phyloP scores from a whole-genome alignment of 2,797 vertebrate species.

The Gadopsis marmoratus region DNA sequence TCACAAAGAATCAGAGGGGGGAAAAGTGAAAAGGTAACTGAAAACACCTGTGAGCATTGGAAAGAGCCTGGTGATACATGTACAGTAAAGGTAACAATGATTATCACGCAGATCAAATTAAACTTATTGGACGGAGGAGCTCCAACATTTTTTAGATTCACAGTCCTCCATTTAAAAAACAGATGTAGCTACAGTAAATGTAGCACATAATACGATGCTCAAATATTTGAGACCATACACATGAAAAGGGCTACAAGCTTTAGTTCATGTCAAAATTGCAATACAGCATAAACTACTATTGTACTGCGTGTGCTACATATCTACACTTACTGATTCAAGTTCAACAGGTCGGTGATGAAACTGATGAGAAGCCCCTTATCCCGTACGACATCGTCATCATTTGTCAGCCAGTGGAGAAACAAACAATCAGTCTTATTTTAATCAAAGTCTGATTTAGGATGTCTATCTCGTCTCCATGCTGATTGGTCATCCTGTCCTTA shows the following conservation, averaged over 20 bases:
- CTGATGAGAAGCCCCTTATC: conserved; percentile 49
- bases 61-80: neutral
- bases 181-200: conserved; percentile 18
- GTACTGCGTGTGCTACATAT: conserved; percentile 55
- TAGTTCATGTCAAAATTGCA: conserved; percentile 31
- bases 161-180: conserved; percentile 16
- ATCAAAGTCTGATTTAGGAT: conserved; percentile 34
- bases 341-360: conserved; percentile 60
- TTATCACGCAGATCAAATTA: conserved; percentile 10
- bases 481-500: conserved; percentile 25
- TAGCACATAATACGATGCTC: conserved; percentile 20
- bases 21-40: neutral
- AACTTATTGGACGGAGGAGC: conserved; percentile 1
- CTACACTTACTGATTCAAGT: conserved; percentile 60
- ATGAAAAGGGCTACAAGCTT: conserved; percentile 47
- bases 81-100: conserved; percentile 17
- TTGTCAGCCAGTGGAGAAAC: conserved; percentile 32
- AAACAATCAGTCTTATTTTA: conserved; percentile 21
- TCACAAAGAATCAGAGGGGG: neutral
- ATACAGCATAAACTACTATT: conserved; percentile 26
- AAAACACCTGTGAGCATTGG: neutral
- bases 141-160: conserved; percentile 30
- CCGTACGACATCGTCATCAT: conserved; percentile 34
- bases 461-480: conserved; percentile 18
- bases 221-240: conserved; percentile 37